Conservation (phyloP, 2,888 invertebrate species). For the Cantharis rustica region DNA sequence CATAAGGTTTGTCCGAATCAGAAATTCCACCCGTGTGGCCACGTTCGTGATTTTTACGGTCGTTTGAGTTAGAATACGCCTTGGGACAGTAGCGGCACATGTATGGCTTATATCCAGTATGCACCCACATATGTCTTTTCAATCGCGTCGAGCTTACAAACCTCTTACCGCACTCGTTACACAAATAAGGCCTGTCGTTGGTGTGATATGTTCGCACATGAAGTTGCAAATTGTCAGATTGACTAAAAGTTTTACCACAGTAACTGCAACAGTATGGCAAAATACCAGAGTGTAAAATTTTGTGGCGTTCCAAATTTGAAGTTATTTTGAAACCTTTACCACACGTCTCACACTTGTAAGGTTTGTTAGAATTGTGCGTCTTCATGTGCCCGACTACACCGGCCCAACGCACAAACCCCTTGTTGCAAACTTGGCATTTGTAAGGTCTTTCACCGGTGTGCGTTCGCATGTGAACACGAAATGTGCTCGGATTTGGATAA, state of each 20-base stretch:
- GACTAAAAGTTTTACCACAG: constrained; percentile 52
- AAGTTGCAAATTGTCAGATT: constrained; percentile 50
- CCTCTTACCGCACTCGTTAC: constrained; percentile 51
- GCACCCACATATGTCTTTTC: constrained; percentile 53
- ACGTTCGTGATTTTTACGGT: constrained; percentile 49
- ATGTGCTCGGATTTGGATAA: constrained; percentile 54
- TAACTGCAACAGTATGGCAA: constrained; percentile 50
- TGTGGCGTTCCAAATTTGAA: constrained; percentile 51
- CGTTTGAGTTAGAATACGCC: constrained; percentile 48
- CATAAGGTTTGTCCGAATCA: constrained; percentile 45
- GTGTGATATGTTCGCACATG: constrained; percentile 53
- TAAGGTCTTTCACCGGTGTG: constrained; percentile 58
- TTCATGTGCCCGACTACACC: constrained; percentile 52
- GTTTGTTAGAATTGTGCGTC: constrained; percentile 48
- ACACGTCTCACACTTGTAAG: constrained; percentile 50
- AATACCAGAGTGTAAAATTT: constrained; percentile 48
- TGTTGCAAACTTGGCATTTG: constrained; percentile 51
- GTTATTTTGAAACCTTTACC: constrained; percentile 50
- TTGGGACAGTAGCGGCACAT: constrained; percentile 47
- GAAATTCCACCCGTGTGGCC: constrained; percentile 38
- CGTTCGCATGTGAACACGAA: constrained; percentile 64
- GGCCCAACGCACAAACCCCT: constrained; percentile 52
- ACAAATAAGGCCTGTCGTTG: constrained; percentile 50
- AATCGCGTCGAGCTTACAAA: constrained; percentile 51
- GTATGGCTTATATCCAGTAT: constrained; percentile 50